phyloP scores from a whole-genome alignment of 1,140 invertebrate genomes.

The Ectropis grisescens region DNA sequence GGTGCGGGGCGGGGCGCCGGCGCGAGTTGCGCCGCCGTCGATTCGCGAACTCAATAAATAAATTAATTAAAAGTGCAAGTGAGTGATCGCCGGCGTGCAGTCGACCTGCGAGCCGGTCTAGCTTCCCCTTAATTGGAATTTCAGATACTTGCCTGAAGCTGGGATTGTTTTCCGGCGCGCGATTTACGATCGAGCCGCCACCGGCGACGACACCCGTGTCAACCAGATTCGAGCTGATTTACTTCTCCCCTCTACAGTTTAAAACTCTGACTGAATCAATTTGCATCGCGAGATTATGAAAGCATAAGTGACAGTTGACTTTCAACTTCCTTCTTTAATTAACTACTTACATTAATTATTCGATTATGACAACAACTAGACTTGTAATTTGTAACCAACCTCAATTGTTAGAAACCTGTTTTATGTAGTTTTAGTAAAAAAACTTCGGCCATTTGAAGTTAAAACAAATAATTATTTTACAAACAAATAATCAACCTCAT shows the following conservation, averaged over 20 bases:
- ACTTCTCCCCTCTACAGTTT: no score
- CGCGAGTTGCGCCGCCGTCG: constrained; percentile 65
- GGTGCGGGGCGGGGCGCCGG: constrained; percentile 49
- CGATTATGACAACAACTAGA: no score
- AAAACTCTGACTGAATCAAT: constrained; percentile 1
- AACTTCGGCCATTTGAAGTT: no score
- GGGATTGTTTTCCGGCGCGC: constrained; percentile 24
- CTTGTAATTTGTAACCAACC: no score
- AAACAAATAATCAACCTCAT: no score
- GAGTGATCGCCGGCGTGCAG: constrained; percentile 60
- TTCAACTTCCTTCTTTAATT: no score
- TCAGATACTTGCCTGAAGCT: constrained; percentile 24
- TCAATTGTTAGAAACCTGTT: no score
- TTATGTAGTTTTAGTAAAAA: no score
- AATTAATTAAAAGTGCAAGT: constrained; percentile 71
- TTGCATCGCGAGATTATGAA: neutral
- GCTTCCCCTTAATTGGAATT: constrained; percentile 58
- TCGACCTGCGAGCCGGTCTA: constrained; percentile 45
- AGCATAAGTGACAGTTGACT: neutral
- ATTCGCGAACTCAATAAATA: constrained; percentile 66
- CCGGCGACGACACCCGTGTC: neutral
- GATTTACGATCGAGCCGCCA: constrained; percentile 14
- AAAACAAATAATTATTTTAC: no score
- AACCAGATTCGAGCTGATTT: neutral
- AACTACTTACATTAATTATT: no score